Conservation (phyloP, 2,797 vertebrate species). For the Liparis tanakae region DNA sequence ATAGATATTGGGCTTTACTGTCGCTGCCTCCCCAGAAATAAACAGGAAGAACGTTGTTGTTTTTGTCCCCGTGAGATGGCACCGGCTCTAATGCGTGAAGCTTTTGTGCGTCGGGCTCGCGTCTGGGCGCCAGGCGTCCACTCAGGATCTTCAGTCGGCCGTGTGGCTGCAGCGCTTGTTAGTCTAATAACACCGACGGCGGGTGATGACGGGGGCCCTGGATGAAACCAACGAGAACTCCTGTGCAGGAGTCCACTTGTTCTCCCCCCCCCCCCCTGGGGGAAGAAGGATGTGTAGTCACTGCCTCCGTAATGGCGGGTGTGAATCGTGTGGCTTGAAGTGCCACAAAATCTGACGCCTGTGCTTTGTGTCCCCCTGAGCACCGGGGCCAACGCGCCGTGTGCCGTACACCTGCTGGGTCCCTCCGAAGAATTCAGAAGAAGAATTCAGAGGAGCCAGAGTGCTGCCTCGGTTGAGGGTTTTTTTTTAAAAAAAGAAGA, state of each 20-base stretch:
- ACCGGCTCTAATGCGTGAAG: conserved; percentile 27
- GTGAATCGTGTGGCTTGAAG: conserved; percentile 58
- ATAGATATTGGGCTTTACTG: conserved; percentile 11
- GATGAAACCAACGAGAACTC: conserved; percentile 50
- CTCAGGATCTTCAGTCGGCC: conserved; percentile 32
- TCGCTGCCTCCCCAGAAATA: conserved; percentile 21
- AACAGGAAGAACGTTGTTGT: conserved; percentile 34
- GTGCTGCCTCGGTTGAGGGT: conserved; percentile 29
- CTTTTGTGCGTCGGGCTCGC: conserved; percentile 42
- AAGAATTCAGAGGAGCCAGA: conserved; percentile 23
- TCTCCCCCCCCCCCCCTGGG: conserved; percentile 16
- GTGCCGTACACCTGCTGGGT: conserved; percentile 37
- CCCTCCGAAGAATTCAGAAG: conserved; percentile 17
- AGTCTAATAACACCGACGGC: conserved; percentile 58
- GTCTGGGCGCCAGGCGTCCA: conserved; percentile 31
- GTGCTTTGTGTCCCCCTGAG: conserved; percentile 50
- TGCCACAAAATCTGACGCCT: conserved; percentile 45
- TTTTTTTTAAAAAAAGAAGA: neutral
- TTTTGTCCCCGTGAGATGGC: conserved; percentile 33
- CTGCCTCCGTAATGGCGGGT: conserved; percentile 55
- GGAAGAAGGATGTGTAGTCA: conserved; percentile 50
- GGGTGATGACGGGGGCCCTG: conserved; percentile 50
- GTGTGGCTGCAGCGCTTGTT: conserved; percentile 42
- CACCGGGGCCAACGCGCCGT: conserved; percentile 48
- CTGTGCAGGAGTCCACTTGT: conserved; percentile 61